Evolutionary conservation across 2,113 vertebrate genomes (phyloP), one percentile per base, ranked within the genome.

Genomic region (Ramphastos sulfuratus): DNA sequence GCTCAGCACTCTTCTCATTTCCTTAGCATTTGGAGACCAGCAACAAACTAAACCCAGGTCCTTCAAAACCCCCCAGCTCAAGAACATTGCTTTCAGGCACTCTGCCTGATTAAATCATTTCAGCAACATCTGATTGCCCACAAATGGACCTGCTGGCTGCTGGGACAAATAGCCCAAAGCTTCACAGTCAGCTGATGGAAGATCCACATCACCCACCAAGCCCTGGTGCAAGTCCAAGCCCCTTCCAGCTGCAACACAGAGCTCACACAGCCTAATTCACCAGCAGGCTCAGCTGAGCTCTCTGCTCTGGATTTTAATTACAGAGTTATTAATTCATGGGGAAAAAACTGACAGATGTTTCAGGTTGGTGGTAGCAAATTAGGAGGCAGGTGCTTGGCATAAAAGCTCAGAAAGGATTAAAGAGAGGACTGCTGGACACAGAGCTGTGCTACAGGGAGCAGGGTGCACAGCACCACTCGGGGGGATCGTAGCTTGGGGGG

Each of bases 251-350:
- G 25, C 35, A 61, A 85, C 85, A 64, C 12, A 25, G 75, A 24
- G 59, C 70, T 95, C 89, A 52, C 77, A 70, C 12, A 55, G 79
- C 79, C 94, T 96, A 93, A 97, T 97, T 97, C 97, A 96, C 95
- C 95, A 90, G 77, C 63, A 92, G 66, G 35, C 77, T 92, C 87
- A 93, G 78, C 79, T 95, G 94, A 97, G 84, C 61, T 97, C 94
- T 97, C 96, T 91, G 91, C 93, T 97, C 93, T 97, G 96, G 96
- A 95, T 97, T 98, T 97, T 97, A 97, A 98, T 97, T 97, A 97
- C 66, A 77, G 69, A 93, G 71, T 96, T 97, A 97, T 97, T 97
- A 97, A 97, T 96, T 96, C 91, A 90, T 69, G 85, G 81, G 13
- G 81, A 76, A 69, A 78, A 92, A 95, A 48, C 14, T 94, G 97